Evolutionary conservation across 2,797 vertebrate genomes (phyloP).

Genomic region (Chiloscyllium punctatum): DNA sequence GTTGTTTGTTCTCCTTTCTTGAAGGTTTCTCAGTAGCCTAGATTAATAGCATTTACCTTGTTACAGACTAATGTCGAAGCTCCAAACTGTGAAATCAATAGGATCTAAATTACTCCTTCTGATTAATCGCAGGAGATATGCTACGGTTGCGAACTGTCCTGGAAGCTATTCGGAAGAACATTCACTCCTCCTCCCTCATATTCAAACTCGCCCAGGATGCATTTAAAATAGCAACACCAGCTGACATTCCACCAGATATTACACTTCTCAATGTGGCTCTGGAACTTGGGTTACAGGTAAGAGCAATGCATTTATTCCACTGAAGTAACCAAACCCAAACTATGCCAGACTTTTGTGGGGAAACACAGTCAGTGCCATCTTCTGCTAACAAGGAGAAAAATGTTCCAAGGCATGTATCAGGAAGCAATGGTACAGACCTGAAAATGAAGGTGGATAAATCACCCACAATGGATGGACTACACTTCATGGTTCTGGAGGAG

Average conservation of each 20-base stretch:
- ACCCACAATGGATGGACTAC: too few relatives aligned
- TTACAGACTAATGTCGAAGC: background rate
- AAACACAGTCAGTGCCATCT: background rate
- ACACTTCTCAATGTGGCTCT: slow-evolving; percentile 90
- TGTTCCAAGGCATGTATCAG: background rate
- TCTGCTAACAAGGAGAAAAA: background rate
- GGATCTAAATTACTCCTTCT: background rate
- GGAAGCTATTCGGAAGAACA: slow-evolving; percentile 95
- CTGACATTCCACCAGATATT: slow-evolving; percentile 83
- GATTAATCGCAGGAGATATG: slow-evolving; percentile 74
- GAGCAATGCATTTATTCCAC: slow-evolving; percentile 30
- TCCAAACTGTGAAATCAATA: background rate
- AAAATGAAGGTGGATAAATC: background rate
- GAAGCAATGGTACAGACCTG: background rate
- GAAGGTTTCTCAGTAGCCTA: background rate
- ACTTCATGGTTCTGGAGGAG: too few relatives aligned
- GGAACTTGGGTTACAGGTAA: slow-evolving; percentile 91
- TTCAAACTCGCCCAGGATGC: slow-evolving; percentile 97
- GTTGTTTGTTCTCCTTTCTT: background rate
- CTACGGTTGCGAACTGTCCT: slow-evolving; percentile 85
- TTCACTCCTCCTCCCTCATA: slow-evolving; percentile 95
- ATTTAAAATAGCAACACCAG: slow-evolving; percentile 92
- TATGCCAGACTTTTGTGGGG: background rate
- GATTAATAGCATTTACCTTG: background rate
- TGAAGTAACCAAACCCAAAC: background rate